Evolutionary conservation across 2,888 invertebrate species (phyloP).

Genomic region (Spodoptera exigua): DNA sequence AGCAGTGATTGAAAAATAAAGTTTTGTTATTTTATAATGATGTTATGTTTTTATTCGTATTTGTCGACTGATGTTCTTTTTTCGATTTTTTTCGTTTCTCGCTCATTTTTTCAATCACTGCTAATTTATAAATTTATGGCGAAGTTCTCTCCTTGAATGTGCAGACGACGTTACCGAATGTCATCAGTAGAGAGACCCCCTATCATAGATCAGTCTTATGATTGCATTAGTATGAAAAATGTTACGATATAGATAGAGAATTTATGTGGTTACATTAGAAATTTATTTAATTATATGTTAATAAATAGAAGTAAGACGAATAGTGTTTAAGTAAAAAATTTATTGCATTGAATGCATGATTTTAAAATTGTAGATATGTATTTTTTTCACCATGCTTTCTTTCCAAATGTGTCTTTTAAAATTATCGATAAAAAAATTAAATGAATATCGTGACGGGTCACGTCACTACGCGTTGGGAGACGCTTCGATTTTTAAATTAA

Average conservation of each 20-base stretch:
- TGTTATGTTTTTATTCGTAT: no score
- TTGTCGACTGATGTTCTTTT: no score
- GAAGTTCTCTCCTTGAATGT: slow-evolving; percentile 22
- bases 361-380: slow-evolving; percentile 66
- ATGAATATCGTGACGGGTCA: slow-evolving; percentile 31
- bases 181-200: slow-evolving; percentile 60
- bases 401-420: slow-evolving; percentile 57
- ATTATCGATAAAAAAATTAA: slow-evolving; percentile 48
- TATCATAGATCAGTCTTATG: slow-evolving; percentile 79
- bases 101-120: no score
- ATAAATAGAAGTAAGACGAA: slow-evolving; percentile 70
- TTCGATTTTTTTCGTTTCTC: no score
- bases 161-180: slow-evolving; percentile 35
- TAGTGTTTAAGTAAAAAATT: slow-evolving; percentile 60
- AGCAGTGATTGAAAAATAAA: background rate
- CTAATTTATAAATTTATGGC: slow-evolving; percentile 3
- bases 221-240: slow-evolving; percentile 74
- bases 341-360: slow-evolving; percentile 81
- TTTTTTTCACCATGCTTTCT: slow-evolving; percentile 63
- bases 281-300: slow-evolving; percentile 76
- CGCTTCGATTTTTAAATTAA: slow-evolving; percentile 49
- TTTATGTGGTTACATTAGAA: slow-evolving; percentile 81
- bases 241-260: slow-evolving; percentile 76
- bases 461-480: slow-evolving; percentile 31
- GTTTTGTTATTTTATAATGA: no score